phyloP scores from a whole-genome alignment of 2,888 invertebrate genomes.

The Notodonta ziczac region DNA sequence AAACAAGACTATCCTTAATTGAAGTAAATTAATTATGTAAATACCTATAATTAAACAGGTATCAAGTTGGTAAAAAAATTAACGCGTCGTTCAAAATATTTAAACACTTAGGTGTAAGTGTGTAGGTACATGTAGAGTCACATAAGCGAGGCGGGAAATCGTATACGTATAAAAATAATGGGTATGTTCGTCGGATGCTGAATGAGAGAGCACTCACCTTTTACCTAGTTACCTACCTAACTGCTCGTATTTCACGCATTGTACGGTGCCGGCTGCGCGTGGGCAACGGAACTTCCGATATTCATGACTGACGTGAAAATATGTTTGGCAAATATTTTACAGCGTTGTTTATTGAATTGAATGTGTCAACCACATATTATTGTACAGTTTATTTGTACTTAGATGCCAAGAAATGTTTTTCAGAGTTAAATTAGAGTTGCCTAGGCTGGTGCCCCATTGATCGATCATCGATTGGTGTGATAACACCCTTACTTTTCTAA shows the following conservation, averaged over 20 bases:
- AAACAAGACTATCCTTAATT: no score
- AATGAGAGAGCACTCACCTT: conserved; percentile 57
- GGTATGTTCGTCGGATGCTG: conserved; percentile 17
- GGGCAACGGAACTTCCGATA: conserved; percentile 41
- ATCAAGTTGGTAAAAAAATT: no score
- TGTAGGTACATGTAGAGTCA: not conserved
- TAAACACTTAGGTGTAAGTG: no score
- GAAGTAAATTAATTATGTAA: no score
- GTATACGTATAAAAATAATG: conserved; percentile 14
- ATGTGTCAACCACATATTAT: not conserved
- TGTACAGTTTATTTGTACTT: not conserved
- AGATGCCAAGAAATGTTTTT: not conserved
- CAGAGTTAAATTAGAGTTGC: conserved; percentile 8
- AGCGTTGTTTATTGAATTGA: not conserved
- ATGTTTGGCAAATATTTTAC: not conserved
- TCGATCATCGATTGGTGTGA: no score
- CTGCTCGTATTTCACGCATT: conserved; percentile 51
- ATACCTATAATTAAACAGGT: no score
- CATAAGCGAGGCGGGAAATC: conserved; percentile 25
- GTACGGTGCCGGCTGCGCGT: conserved; percentile 21
- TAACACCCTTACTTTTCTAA: no score
- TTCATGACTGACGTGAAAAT: conserved; percentile 19
- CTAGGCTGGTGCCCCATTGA: no score
- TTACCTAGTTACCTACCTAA: conserved; percentile 60
- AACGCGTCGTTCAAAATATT: no score